Evolutionary conservation across 2,888 invertebrate genomes (phyloP).

Genomic region (Steromphala cineraria): DNA sequence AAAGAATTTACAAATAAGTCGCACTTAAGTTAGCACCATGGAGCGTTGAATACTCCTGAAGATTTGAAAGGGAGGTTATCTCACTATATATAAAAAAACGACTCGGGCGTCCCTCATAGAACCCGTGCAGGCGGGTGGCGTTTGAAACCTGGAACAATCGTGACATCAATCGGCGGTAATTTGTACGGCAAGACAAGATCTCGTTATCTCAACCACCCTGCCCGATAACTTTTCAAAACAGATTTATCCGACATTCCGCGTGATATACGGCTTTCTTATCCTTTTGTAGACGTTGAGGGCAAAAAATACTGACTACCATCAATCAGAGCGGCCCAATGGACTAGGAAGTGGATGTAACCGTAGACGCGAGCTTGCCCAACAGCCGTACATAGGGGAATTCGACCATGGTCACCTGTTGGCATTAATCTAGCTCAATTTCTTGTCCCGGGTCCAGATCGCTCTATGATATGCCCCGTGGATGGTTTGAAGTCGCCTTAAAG

Average conservation of each 20-base stretch:
- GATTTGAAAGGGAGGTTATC: too few species aligned
- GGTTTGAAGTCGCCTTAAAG: background rate
- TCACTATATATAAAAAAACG: too few species aligned
- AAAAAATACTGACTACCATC: background rate
- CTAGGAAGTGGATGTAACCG: background rate
- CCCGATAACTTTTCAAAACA: conserved; percentile 19
- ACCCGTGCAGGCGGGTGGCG: background rate
- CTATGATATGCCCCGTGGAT: conserved; percentile 8
- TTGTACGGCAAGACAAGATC: conserved; percentile 15
- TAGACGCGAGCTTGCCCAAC: background rate
- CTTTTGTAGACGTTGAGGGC: background rate
- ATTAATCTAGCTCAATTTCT: conserved; percentile 16
- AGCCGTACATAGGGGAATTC: background rate
- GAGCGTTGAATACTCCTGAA: too few species aligned
- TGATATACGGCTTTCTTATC: conserved; percentile 9
- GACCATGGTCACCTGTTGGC: conserved; percentile 18
- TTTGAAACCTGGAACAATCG: conserved; percentile 11
- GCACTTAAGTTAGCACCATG: too few species aligned
- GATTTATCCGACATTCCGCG: conserved; percentile 4
- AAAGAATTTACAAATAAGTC: too few species aligned
- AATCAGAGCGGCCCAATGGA: background rate
- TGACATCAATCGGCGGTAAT: conserved; percentile 9
- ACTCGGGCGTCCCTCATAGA: too few species aligned
- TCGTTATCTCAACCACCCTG: conserved; percentile 13
- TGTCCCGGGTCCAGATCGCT: background rate